Evolutionary conservation across 2,888 invertebrate species (phyloP).

Genomic region (Apomyelois bistriatella): DNA sequence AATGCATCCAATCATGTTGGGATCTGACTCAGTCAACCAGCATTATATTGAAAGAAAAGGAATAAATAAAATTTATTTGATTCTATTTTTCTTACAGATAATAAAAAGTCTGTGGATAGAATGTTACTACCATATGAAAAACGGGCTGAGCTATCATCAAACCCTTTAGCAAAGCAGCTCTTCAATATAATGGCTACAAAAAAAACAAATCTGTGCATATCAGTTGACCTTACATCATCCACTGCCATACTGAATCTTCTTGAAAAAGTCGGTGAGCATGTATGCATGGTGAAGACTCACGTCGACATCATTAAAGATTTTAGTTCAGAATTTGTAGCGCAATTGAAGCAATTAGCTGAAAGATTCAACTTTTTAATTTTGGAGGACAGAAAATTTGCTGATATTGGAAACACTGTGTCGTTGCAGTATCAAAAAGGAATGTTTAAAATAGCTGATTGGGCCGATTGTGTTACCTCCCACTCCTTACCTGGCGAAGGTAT

Average conservation of each 20-base stretch:
- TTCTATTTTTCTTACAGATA: not conserved
- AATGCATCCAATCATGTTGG: too few species aligned
- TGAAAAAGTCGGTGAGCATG: constrained; percentile 88
- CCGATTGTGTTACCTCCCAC: constrained; percentile 95
- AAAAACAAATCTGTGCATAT: constrained; percentile 93
- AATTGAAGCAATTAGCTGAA: constrained; percentile 83
- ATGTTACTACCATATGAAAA: constrained; percentile 80
- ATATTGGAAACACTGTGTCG: constrained; percentile 95
- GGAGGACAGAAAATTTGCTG: constrained; percentile 98
- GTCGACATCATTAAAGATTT: constrained; percentile 93
- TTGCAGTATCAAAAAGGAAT: constrained; percentile 89
- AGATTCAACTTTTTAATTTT: constrained; percentile 93
- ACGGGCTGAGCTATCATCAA: constrained; percentile 81
- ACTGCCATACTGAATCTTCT: constrained; percentile 86
- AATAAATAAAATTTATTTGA: not conserved
- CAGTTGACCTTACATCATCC: constrained; percentile 89
- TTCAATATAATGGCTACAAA: constrained; percentile 91
- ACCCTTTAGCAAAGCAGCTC: constrained; percentile 82
- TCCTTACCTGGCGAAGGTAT: constrained; percentile 90
- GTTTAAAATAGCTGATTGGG: constrained; percentile 91
- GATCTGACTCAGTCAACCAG: too few species aligned
- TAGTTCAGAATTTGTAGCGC: constrained; percentile 79
- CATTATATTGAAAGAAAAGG: too few species aligned
- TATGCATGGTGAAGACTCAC: constrained; percentile 94
- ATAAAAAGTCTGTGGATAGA: constrained; percentile 60